Conservation (phyloP, 1,140 invertebrate genomes). For the Formica selysi region DNA sequence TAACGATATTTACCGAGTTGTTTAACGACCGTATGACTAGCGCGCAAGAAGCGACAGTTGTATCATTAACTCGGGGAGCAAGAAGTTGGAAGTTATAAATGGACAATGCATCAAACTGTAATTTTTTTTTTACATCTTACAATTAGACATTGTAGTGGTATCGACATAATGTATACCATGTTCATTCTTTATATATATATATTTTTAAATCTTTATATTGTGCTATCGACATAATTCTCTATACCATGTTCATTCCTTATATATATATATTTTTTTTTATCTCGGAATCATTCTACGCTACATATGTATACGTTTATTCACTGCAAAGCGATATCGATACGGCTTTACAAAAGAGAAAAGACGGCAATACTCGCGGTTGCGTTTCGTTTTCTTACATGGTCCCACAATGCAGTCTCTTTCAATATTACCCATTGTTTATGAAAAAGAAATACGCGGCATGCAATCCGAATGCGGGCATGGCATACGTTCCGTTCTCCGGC, state of each 20-base stretch:
- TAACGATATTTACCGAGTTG: constrained; percentile 33
- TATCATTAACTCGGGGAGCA: constrained; percentile 35
- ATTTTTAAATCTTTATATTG: no score
- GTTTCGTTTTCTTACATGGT: no score
- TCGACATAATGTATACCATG: background rate
- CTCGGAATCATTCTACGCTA: no score
- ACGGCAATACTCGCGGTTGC: no score
- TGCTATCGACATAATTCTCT: no score
- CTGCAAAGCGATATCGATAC: no score
- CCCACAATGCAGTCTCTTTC: no score
- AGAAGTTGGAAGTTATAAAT: background rate
- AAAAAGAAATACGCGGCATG: background rate
- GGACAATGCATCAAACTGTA: background rate
- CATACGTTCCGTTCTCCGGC: background rate
- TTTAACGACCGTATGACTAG: background rate
- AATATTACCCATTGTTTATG: background rate
- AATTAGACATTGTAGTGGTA: background rate
- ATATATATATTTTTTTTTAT: no score
- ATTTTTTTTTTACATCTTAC: background rate
- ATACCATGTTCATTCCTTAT: no score
- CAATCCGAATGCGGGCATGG: background rate
- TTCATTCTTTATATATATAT: no score
- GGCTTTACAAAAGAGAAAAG: no score
- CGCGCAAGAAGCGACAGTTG: background rate
- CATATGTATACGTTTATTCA: no score